These are phyloP conservation scores for Hyppa rectilinea DNA, from an alignment of 2,888 invertebrate genomes.

Conservation along the genomic window DNA sequence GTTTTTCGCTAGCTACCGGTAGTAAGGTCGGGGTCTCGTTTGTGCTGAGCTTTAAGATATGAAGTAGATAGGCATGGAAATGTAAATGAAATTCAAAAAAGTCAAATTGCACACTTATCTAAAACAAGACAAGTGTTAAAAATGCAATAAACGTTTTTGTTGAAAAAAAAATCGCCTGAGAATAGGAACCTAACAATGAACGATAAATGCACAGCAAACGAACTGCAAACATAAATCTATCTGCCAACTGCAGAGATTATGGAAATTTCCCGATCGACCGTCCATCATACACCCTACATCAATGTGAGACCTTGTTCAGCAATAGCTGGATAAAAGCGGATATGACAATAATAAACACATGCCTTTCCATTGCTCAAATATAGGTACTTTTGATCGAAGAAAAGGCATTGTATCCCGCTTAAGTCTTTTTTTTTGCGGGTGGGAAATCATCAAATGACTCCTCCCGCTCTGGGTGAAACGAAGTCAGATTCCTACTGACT, in stretches of 20 bases:
- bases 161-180: background rate
- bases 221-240: slow-evolving; percentile 27
- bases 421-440: too few species aligned
- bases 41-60: background rate
- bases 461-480: too few species aligned
- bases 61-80: background rate
- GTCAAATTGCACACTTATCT: too few species aligned
- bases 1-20: too few species aligned
- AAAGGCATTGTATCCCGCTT: too few species aligned
- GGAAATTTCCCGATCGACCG: slow-evolving; percentile 25
- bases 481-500: too few species aligned
- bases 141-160: background rate
- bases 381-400: background rate
- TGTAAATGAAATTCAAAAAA: background rate
- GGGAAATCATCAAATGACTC: too few species aligned
- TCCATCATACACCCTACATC: slow-evolving; percentile 13
- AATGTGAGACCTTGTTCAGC: slow-evolving; percentile 23
- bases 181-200: background rate
- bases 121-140: too few species aligned
- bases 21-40: too few species aligned
- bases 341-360: background rate
- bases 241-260: slow-evolving; percentile 34
- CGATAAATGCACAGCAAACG: slow-evolving; percentile 3
- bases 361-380: background rate
- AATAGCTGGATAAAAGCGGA: slow-evolving; percentile 1